A percentile compares a stretch with the other conserved stretches of the same genome.
Evolutionary conservation across 2,797 vertebrate genomes (phyloP).

Genomic region (Iguana delicatissima): DNA sequence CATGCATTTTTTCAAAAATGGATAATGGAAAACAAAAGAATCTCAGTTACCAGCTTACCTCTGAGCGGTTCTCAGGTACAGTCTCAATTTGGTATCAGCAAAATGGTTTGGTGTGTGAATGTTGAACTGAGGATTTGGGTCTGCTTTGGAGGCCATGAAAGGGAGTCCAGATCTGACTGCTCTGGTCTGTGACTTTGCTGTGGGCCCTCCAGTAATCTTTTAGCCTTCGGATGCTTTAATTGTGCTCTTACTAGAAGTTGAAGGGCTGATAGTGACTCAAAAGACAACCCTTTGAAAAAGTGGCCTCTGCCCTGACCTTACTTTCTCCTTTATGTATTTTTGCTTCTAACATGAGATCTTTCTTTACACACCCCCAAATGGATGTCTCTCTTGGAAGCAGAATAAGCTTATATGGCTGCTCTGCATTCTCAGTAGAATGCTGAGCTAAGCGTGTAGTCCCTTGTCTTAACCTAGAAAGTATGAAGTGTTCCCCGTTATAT

Average conservation of each 20-base stretch:
- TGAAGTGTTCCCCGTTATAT: background rate
- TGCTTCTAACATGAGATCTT: background rate
- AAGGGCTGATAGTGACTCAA: background rate
- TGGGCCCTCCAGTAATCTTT: background rate
- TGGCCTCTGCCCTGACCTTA: background rate
- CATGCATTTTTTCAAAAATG: background rate
- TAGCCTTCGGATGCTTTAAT: background rate
- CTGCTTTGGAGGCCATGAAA: background rate
- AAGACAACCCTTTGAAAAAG: background rate
- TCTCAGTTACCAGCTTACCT: constrained; percentile 19
- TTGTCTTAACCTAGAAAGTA: constrained; percentile 7
- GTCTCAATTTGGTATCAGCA: background rate
- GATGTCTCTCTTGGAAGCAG: background rate
- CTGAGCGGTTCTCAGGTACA: constrained; percentile 32
- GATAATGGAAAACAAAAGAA: constrained; percentile 13
- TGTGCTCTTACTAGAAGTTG: background rate
- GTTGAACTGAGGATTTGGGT: background rate
- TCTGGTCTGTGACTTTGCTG: background rate
- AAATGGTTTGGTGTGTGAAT: background rate
- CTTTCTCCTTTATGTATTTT: background rate
- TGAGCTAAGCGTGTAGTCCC: background rate
- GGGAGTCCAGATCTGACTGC: background rate
- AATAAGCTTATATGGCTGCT: background rate
- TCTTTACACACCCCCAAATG: background rate
- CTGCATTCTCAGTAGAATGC: constrained; percentile 8